A percentile compares a stretch with the other conserved stretches of the same genome.
Conservation (phyloP, 2,113 vertebrate genomes). For the Sinocyclocheilus anshuiensis region DNA sequence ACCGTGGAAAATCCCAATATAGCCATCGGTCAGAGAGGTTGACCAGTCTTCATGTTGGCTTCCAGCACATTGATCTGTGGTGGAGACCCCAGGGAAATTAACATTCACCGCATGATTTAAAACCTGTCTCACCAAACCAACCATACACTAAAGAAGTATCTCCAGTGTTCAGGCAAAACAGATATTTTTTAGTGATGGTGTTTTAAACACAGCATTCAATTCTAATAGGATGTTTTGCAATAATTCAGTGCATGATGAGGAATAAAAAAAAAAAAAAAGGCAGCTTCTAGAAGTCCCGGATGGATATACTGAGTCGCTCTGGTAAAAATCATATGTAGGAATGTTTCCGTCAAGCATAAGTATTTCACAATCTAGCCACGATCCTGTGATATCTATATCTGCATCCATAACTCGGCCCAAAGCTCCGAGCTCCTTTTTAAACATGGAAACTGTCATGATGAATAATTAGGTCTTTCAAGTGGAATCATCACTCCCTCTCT, state of each 20-base stretch:
- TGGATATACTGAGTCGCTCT: not conserved
- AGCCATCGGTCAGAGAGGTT: slow-evolving; percentile 29
- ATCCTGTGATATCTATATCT: slow-evolving; percentile 16
- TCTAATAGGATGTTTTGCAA: not conserved
- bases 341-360: too few relatives aligned
- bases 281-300: not conserved
- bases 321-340: not conserved
- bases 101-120: slow-evolving; percentile 39
- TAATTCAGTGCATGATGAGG: not conserved
- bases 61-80: slow-evolving; percentile 35
- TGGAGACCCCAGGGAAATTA: slow-evolving; percentile 48
- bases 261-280: not conserved
- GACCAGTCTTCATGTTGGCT: slow-evolving; percentile 36
- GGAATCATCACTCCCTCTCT: slow-evolving; percentile 16
- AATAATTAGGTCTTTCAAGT: slow-evolving; percentile 47
- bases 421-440: slow-evolving; percentile 19
- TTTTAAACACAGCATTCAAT: not conserved
- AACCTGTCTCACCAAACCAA: slow-evolving; percentile 45
- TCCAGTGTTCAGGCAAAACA: slow-evolving; percentile 50
- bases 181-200: not conserved
- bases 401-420: slow-evolving; percentile 30
- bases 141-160: slow-evolving; percentile 56
- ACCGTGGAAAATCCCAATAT: not conserved
- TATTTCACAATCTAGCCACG: slow-evolving; percentile 1
- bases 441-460: slow-evolving; percentile 31